Conservation (phyloP, 2,797 vertebrate species). For the Eurystomus glaucurus region DNA sequence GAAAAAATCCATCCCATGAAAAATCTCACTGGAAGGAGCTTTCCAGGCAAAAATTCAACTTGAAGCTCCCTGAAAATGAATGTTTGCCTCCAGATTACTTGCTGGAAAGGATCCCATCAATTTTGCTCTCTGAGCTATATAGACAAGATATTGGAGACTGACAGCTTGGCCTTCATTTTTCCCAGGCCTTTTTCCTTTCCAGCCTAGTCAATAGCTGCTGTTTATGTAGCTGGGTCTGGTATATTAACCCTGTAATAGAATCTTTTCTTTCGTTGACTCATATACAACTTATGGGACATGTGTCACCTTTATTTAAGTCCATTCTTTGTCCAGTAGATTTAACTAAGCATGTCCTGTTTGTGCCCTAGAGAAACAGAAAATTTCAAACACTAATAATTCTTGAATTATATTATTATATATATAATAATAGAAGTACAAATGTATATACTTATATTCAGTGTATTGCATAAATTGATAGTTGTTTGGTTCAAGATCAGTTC, state of each 20-base stretch:
- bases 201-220: neutral
- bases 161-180: neutral
- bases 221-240: constrained; percentile 28
- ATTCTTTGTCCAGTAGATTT: neutral
- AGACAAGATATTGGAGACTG: neutral
- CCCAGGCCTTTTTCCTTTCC: neutral
- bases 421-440: neutral
- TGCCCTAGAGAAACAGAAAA: neutral
- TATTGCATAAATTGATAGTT: neutral
- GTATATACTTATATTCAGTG: neutral
- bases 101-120: neutral
- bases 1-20: neutral
- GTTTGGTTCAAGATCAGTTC: neutral
- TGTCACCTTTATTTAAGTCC: neutral
- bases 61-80: neutral
- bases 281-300: neutral
- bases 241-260: neutral
- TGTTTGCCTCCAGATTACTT: neutral
- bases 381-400: neutral
- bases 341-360: neutral
- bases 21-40: neutral
- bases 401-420: neutral
- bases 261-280: constrained; percentile 27
- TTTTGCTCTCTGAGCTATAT: neutral
- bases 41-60: neutral